Evolutionary conservation across 2,113 vertebrate species (phyloP).

Genomic region (Dipodomys ordii): DNA sequence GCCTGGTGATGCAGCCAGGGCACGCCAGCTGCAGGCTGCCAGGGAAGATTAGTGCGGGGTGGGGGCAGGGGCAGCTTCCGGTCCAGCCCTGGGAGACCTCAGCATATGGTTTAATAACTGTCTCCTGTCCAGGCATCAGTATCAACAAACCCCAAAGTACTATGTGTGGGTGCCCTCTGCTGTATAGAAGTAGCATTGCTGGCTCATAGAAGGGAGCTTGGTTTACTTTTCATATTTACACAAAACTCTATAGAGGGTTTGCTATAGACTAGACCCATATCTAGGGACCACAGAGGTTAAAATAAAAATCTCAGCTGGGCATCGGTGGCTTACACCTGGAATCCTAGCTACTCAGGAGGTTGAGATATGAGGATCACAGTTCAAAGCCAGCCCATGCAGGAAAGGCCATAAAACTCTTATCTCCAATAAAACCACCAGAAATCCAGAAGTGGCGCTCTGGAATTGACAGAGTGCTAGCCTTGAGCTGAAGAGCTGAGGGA

Average conservation of each 20-base stretch:
- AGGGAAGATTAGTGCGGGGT: conserved; percentile 62
- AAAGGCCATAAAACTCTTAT: too few relatives aligned
- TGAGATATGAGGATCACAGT: too few relatives aligned
- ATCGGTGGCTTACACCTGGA: too few relatives aligned
- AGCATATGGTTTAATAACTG: conserved; percentile 3
- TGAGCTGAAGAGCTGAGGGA: too few relatives aligned
- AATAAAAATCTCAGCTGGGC: too few relatives aligned
- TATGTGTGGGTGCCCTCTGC: conserved; percentile 66
- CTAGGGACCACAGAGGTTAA: not conserved
- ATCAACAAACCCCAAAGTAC: not conserved
- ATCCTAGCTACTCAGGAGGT: too few relatives aligned
- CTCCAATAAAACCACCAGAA: too few relatives aligned
- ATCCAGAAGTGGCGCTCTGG: too few relatives aligned
- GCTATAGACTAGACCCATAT: not conserved
- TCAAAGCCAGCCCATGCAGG: too few relatives aligned
- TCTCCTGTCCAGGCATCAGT: not conserved
- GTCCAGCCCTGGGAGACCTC: not conserved
- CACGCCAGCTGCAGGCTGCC: conserved; percentile 55
- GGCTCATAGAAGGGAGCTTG: not conserved
- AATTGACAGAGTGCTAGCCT: too few relatives aligned
- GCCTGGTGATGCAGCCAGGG: not conserved
- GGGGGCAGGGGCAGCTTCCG: conserved; percentile 54
- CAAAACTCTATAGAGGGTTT: not conserved
- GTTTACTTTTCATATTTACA: not conserved
- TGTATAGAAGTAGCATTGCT: conserved; percentile 35